These are phyloP conservation scores for Charanyca ferruginea DNA, from an alignment of 2,888 invertebrate genomes.

Conservation along the genomic window DNA sequence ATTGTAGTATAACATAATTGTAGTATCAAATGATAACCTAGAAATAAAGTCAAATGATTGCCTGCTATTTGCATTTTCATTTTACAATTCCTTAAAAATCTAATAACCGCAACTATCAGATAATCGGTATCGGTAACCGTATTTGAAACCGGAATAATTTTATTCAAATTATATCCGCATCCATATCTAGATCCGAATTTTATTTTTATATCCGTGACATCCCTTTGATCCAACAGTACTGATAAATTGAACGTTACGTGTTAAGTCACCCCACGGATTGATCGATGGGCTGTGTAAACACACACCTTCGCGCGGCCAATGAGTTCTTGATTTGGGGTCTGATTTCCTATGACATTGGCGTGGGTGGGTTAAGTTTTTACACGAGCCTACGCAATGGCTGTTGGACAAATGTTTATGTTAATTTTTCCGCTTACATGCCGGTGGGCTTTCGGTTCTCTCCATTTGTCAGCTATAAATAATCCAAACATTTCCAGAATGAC, in stretches of 20 bases:
- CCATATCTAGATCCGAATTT: too few relatives aligned
- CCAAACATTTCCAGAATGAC: slow-evolving; percentile 28
- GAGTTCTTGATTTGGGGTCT: slow-evolving; percentile 66
- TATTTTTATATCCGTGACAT: too few relatives aligned
- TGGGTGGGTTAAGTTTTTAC: slow-evolving; percentile 67
- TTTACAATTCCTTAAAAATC: too few relatives aligned
- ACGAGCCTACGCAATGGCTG: slow-evolving; percentile 64
- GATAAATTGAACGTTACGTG: slow-evolving; percentile 49
- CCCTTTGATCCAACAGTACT: slow-evolving; percentile 38
- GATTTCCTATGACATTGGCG: slow-evolving; percentile 63
- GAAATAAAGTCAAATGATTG: too few relatives aligned
- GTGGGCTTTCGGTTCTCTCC: slow-evolving; percentile 28
- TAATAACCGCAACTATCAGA: too few relatives aligned
- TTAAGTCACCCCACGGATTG: slow-evolving; percentile 58
- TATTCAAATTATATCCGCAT: too few relatives aligned
- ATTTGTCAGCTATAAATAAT: slow-evolving; percentile 43
- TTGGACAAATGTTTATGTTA: slow-evolving; percentile 59
- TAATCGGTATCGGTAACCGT: too few relatives aligned
- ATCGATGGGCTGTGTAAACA: slow-evolving; percentile 66
- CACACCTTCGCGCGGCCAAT: slow-evolving; percentile 69
- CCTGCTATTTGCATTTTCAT: too few relatives aligned
- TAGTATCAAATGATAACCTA: too few relatives aligned
- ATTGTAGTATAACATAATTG: too few relatives aligned
- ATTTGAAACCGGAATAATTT: too few relatives aligned
- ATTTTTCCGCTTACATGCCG: slow-evolving; percentile 41